A percentile compares a stretch with the other conserved stretches of the same genome.
phyloP scores from a whole-genome alignment of 2,888 invertebrate genomes.

The Chromoteleia sp. region DNA sequence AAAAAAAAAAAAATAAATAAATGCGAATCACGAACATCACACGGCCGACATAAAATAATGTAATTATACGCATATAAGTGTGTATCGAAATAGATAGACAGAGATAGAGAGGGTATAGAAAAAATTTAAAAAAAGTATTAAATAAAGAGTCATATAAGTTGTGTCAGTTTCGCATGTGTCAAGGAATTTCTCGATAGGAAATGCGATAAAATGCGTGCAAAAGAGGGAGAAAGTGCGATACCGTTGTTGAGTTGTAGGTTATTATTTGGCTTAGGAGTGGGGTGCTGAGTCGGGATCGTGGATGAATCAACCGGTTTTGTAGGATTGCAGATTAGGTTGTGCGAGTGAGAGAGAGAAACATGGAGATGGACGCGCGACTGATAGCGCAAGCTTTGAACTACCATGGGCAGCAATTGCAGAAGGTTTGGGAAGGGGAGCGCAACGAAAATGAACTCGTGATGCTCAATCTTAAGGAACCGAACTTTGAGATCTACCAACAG shows the following conservation, averaged over 20 bases:
- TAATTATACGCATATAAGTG: slow-evolving; percentile 19
- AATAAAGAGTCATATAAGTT: slow-evolving; percentile 13
- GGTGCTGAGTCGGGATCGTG: slow-evolving; percentile 40
- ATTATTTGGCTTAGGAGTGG: slow-evolving; percentile 59
- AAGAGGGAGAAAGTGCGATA: slow-evolving; percentile 44
- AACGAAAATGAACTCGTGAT: slow-evolving; percentile 91
- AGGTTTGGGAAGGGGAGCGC: slow-evolving; percentile 94
- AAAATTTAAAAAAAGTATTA: neutral
- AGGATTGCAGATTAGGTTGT: slow-evolving; percentile 79
- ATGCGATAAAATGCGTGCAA: slow-evolving; percentile 27
- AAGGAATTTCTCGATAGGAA: slow-evolving; percentile 62
- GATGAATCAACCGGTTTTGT: slow-evolving; percentile 73
- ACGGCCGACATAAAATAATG: slow-evolving; percentile 30
- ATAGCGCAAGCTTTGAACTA: slow-evolving; percentile 92
- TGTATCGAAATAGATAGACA: slow-evolving; percentile 38
- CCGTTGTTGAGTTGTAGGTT: slow-evolving; percentile 57
- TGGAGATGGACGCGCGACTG: slow-evolving; percentile 86
- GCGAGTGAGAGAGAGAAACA: slow-evolving; percentile 76
- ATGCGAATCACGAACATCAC: slow-evolving; percentile 43
- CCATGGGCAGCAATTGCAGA: slow-evolving; percentile 94
- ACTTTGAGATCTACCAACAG: slow-evolving; percentile 91
- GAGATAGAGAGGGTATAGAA: slow-evolving; percentile 13
- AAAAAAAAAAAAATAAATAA: neutral
- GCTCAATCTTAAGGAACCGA: slow-evolving; percentile 87
- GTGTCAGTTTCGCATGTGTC: slow-evolving; percentile 68